Percentiles rank a stretch among this genome's conserved stretches.
These are phyloP conservation scores for Microcebus tavaratra DNA, from an alignment of 2,113 vertebrate species.

Conservation along the genomic window DNA sequence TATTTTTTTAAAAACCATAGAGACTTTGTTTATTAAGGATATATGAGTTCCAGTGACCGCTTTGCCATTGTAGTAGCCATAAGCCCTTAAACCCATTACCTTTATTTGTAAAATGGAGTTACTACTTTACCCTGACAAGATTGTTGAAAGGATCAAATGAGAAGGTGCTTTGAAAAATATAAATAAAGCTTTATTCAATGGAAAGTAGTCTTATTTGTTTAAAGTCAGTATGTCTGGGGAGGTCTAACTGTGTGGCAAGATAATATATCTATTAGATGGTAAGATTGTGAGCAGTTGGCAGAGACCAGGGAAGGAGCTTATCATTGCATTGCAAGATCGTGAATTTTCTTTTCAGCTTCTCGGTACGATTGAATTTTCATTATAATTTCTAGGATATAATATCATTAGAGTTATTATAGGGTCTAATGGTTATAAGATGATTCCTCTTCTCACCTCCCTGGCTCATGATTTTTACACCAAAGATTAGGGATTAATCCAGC, in stretches of 20 bases:
- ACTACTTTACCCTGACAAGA: constrained; percentile 16
- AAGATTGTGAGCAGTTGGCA: constrained; percentile 17
- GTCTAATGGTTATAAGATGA: not conserved
- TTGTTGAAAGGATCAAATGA: constrained; percentile 41
- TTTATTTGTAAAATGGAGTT: constrained; percentile 50
- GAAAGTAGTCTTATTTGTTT: not conserved
- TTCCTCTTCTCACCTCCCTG: not conserved
- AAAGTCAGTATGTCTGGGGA: not conserved
- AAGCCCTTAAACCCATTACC: not conserved
- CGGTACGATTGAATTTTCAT: constrained; percentile 8
- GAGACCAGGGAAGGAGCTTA: not conserved
- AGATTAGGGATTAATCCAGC: not conserved
- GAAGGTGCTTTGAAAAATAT: constrained; percentile 42
- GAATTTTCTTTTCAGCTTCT: not conserved
- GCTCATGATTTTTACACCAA: not conserved
- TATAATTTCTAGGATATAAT: constrained; percentile 44
- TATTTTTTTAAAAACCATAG: no score
- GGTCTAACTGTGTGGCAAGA: not conserved
- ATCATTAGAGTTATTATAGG: not conserved
- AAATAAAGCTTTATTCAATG: constrained; percentile 11
- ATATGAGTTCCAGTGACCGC: not conserved
- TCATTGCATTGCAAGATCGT: not conserved
- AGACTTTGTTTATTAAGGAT: not conserved
- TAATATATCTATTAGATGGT: constrained; percentile 35
- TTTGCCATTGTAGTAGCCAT: not conserved